Evolutionary conservation across 2,113 vertebrate species (phyloP), one percentile per base, ranked within the genome.

Genomic region (Gavia stellata): DNA sequence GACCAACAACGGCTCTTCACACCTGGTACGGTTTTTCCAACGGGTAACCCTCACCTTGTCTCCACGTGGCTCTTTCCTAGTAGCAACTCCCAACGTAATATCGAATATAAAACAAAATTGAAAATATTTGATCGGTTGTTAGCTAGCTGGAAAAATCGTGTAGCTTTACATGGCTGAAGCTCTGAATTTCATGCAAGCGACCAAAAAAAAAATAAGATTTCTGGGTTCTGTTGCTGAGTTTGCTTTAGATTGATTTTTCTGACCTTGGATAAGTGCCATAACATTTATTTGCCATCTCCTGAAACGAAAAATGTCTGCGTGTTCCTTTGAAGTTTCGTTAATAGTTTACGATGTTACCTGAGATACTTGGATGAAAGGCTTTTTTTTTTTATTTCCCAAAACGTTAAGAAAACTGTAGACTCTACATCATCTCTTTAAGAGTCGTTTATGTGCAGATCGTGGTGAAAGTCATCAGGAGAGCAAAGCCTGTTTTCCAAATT

Each of bases 1-100:
- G 92, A 98, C 99, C 95, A 99, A 98, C 97, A 99, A 99, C 2
- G 99, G 99, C 97, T 98, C 99, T 77, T 98, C 98, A 19, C 99
- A 99, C 92, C 96, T 98, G 98, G 99, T 99, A 99, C 0, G 25
- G 28, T 7, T 42, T 7, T 42, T 47, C 49, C 38, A 2, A 5
- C 26, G 9, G 36, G 15, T 17, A 21, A 28, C 67, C 15, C 16
- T 16, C 55, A 6, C 21, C 23, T 72, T 8, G 0, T 14, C 31
- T 59, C 52, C 34, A 5, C 7, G 3, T 44, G 18, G 10, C 36
- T 13, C n/a, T 28, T 53, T 7, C 20, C 61, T 45, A 13, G 36
- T 7, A 23, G 34, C 62, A 33, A 6, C 40, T 63, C 59, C 26
- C 18, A 7, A 4, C 25, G 17, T 23, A 3, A 5, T 8, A 1